Conservation (phyloP, 2,797 vertebrate species). For the Scleropages formosus region DNA sequence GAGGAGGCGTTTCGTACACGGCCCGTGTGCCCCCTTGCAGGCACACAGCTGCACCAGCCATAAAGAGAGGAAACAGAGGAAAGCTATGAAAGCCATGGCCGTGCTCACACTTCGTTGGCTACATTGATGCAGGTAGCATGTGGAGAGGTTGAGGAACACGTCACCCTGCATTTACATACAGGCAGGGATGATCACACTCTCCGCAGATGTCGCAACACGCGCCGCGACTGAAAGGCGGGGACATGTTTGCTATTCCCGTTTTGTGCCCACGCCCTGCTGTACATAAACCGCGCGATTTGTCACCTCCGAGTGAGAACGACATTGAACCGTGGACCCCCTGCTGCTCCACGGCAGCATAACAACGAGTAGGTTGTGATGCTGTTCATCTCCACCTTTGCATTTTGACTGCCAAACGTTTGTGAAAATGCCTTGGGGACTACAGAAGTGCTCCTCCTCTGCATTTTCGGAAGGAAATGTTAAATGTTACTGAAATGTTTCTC, state of each 20-base stretch:
- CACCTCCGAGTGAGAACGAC: constrained; percentile 13
- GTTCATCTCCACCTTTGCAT: constrained; percentile 42
- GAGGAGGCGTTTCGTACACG: too few relatives aligned
- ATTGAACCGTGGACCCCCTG: constrained; percentile 52
- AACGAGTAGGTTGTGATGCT: constrained; percentile 34
- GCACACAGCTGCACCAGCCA: not conserved
- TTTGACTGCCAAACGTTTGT: constrained; percentile 47
- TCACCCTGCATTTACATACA: not conserved
- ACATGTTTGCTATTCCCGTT: constrained; percentile 1
- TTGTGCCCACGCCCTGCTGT: constrained; percentile 6
- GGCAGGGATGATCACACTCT: too few relatives aligned
- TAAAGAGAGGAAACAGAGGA: not conserved
- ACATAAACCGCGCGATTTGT: not conserved
- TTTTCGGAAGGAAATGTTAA: constrained; percentile 26
- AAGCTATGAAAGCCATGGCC: not conserved
- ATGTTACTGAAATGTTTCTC: constrained; percentile 36
- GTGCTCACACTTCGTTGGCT: too few relatives aligned
- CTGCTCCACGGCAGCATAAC: constrained; percentile 48
- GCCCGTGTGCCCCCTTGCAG: too few relatives aligned
- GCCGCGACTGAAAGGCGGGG: not conserved
- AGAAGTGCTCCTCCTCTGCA: constrained; percentile 28
- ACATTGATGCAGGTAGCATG: too few relatives aligned
- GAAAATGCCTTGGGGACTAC: constrained; percentile 51
- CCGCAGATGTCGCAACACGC: not conserved
- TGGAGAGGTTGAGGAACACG: too few relatives aligned